phyloP scores from a whole-genome alignment of 2,113 vertebrate genomes.

The Hippoglossus stenolepis region DNA sequence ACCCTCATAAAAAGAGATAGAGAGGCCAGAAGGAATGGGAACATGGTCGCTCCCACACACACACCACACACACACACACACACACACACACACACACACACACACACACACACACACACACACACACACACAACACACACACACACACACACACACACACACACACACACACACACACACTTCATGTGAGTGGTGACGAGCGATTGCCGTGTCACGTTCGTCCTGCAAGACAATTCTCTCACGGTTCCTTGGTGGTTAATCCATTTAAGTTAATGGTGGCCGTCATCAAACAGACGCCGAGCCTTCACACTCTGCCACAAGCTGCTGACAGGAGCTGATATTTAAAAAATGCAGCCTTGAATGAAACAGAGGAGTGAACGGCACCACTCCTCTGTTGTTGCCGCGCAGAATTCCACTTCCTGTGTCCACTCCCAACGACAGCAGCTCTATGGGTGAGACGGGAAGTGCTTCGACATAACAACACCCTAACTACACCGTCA shows the following conservation, averaged over 20 bases:
- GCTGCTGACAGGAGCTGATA: conserved; percentile 27
- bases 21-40: conserved; percentile 10
- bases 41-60: background rate
- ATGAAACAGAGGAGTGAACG: conserved; percentile 61
- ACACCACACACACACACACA: background rate
- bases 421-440: conserved; percentile 80
- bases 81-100: too few species aligned
- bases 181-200: background rate
- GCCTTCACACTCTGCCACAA: background rate
- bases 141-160: too few species aligned
- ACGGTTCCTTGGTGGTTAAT: background rate
- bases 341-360: conserved; percentile 26
- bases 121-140: too few species aligned
- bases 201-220: background rate
- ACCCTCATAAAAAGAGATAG: conserved; percentile 16
- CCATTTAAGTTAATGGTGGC: background rate
- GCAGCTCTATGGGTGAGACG: conserved; percentile 69
- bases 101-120: background rate
- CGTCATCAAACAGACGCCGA: too few species aligned
- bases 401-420: conserved; percentile 77
- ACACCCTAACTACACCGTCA: conserved; percentile 31
- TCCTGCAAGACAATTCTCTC: background rate
- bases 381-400: conserved; percentile 69
- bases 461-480: conserved; percentile 74
- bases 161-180: too few species aligned